Evolutionary conservation across 2,888 invertebrate species (phyloP).

Genomic region (Synergus laeviventris): DNA sequence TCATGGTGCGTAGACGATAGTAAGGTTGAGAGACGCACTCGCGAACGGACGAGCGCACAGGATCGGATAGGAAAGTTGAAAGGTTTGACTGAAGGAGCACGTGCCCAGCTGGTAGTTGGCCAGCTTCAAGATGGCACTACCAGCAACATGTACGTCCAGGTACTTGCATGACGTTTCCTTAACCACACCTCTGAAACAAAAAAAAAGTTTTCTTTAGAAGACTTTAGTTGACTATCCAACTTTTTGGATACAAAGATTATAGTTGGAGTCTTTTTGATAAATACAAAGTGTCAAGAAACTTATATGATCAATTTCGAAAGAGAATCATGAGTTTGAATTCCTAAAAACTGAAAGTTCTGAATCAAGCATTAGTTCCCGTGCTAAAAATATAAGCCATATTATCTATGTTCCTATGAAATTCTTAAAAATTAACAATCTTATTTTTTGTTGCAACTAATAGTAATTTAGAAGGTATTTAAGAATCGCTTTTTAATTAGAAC

Average conservation of each 20-base stretch:
- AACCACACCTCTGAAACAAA: slow-evolving; percentile 64
- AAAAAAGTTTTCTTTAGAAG: not conserved
- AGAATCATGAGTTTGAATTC: not conserved
- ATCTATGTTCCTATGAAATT: not conserved
- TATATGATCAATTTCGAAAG: not conserved
- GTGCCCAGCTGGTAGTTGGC: slow-evolving; percentile 61
- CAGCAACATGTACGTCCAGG: slow-evolving; percentile 62
- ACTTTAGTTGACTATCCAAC: not conserved
- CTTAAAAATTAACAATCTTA: not conserved
- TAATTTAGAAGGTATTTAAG: too few species aligned
- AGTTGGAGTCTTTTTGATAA: not conserved
- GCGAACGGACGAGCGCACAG: slow-evolving; percentile 58
- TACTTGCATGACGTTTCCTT: slow-evolving; percentile 67
- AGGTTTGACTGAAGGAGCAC: slow-evolving; percentile 56
- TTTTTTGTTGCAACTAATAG: not conserved
- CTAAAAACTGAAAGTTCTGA: not conserved
- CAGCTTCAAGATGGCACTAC: slow-evolving; percentile 66
- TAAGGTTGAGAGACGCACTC: slow-evolving; percentile 44
- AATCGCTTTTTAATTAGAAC: too few species aligned
- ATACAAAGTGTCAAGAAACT: not conserved
- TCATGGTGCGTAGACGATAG: slow-evolving; percentile 66
- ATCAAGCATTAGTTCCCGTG: not conserved
- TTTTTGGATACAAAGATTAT: too few species aligned
- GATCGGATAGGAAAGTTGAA: slow-evolving; percentile 56
- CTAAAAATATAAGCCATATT: not conserved